Evolutionary conservation across 2,888 invertebrate species (phyloP).

Genomic region (Calameuta filiformis): DNA sequence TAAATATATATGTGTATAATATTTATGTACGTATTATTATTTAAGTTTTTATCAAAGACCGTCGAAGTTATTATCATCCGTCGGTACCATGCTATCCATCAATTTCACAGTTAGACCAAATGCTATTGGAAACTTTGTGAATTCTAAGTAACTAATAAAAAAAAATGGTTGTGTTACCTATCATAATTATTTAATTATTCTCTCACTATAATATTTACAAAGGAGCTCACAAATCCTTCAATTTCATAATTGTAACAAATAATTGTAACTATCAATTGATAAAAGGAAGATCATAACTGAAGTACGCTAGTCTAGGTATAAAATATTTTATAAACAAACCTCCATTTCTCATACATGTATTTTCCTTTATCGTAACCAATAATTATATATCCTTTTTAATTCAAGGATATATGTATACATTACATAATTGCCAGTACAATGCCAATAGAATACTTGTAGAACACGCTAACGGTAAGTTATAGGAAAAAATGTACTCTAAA

Average conservation of each 20-base stretch:
- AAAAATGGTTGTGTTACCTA: not conserved
- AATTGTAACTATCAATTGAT: not conserved
- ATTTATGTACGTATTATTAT: constrained; percentile 54
- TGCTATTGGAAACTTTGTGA: not conserved
- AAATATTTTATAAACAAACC: too few relatives aligned
- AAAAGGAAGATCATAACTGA: not conserved
- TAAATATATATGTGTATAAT: constrained; percentile 45
- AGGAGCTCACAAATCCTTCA: not conserved
- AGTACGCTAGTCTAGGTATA: not conserved
- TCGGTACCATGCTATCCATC: not conserved
- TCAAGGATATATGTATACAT: too few relatives aligned
- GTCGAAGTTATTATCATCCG: constrained; percentile 19
- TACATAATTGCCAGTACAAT: too few relatives aligned
- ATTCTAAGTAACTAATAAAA: not conserved
- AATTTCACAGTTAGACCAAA: not conserved
- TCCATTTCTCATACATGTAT: too few relatives aligned
- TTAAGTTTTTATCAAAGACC: constrained; percentile 40
- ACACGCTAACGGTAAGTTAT: too few relatives aligned
- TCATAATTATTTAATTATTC: not conserved
- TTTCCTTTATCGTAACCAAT: too few relatives aligned
- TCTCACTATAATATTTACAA: too few relatives aligned
- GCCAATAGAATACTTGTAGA: too few relatives aligned
- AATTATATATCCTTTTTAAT: too few relatives aligned
- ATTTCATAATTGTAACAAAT: not conserved
- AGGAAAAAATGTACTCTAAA: too few relatives aligned